These are phyloP conservation scores for Perdita meconis DNA, from an alignment of 2,888 invertebrate species.

Conservation along the genomic window DNA sequence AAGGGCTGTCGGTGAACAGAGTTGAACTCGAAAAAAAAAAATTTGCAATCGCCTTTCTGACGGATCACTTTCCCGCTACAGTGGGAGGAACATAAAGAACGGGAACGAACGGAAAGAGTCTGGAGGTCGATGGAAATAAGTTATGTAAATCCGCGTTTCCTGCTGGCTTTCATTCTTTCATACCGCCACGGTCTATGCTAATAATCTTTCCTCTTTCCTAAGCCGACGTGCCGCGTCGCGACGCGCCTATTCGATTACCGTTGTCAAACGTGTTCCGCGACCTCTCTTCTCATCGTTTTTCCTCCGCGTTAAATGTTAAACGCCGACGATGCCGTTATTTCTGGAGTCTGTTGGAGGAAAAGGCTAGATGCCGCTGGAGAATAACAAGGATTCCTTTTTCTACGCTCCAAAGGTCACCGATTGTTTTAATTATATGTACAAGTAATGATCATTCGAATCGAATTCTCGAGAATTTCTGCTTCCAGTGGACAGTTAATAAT, in stretches of 20 bases:
- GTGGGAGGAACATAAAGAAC: not conserved
- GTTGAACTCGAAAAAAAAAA: not conserved
- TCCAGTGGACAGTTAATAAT: too few relatives aligned
- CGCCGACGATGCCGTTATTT: not conserved
- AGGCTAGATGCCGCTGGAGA: too few relatives aligned
- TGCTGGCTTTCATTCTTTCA: constrained; percentile 74
- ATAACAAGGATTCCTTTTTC: not conserved
- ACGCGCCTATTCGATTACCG: constrained; percentile 22
- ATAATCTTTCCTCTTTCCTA: constrained; percentile 39
- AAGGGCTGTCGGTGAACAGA: not conserved
- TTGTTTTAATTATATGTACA: too few relatives aligned
- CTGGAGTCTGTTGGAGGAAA: not conserved
- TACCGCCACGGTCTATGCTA: constrained; percentile 71
- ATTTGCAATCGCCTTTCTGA: not conserved
- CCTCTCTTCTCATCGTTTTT: not conserved
- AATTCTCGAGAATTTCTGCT: too few relatives aligned
- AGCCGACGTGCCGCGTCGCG: constrained; percentile 34
- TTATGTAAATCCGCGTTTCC: constrained; percentile 82
- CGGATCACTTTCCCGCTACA: not conserved
- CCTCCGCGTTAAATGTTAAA: constrained; percentile 2
- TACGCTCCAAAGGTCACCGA: too few relatives aligned
- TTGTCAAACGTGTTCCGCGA: constrained; percentile 3
- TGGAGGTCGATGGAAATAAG: constrained; percentile 80
- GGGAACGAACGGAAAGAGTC: constrained; percentile 75
- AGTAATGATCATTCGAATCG: too few relatives aligned